Percentiles rank a stretch among this genome's conserved stretches.
Evolutionary conservation across 2,797 vertebrate species (phyloP).

Genomic region (Oreochromis mossambicus): DNA sequence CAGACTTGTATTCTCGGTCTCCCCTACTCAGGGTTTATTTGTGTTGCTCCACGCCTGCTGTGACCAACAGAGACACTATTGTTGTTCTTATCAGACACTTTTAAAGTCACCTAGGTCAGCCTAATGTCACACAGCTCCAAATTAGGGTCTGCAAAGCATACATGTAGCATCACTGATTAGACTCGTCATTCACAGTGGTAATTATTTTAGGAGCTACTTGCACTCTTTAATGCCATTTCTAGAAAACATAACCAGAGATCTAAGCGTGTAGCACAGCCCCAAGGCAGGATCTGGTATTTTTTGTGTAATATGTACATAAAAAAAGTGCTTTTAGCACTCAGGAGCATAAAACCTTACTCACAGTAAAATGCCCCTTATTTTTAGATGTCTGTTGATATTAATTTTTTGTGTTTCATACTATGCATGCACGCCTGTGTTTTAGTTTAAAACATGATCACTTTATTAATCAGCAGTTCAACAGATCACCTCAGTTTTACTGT

Average conservation of each 20-base stretch:
- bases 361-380: neutral
- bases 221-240: neutral
- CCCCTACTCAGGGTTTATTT: slow-evolving; percentile 6
- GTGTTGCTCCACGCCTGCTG: neutral
- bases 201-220: neutral
- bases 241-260: neutral
- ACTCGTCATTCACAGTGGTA: fast-evolving
- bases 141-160: neutral
- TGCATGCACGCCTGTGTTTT: neutral
- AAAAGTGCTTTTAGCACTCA: neutral
- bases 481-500: neutral
- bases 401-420: neutral
- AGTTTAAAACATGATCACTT: neutral
- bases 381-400: neutral
- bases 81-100: slow-evolving; percentile 5
- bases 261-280: neutral
- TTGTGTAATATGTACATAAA: neutral
- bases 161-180: neutral
- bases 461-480: neutral
- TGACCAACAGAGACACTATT: slow-evolving; percentile 16
- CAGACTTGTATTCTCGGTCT: neutral
- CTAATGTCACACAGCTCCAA: neutral
- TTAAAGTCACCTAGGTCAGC: neutral
- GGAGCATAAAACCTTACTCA: neutral
- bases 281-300: neutral